phyloP scores from a whole-genome alignment of 1,140 invertebrate genomes.

The Pogonomyrmex californicus region DNA sequence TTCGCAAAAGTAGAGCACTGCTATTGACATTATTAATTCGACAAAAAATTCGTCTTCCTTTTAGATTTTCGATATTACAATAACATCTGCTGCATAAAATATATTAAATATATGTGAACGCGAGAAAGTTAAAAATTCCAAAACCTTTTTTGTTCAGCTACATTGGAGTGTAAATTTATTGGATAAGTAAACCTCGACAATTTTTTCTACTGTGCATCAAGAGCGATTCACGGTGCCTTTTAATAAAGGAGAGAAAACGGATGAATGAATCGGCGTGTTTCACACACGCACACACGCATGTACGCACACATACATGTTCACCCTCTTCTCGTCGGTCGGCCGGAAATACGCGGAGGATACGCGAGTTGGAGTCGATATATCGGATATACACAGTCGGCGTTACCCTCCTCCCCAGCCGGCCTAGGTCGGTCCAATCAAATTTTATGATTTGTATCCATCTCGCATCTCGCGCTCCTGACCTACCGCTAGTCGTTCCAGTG shows the following conservation, averaged over 20 bases:
- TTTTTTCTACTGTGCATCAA: conserved; percentile 47
- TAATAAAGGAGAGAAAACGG: conserved; percentile 62
- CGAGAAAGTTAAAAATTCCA: not conserved
- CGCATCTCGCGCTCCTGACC: conserved; percentile 81
- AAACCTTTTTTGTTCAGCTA: not conserved
- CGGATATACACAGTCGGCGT: conserved; percentile 74
- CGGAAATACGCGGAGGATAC: conserved; percentile 81
- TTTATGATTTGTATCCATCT: conserved; percentile 85
- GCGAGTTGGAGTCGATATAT: conserved; percentile 81
- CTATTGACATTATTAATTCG: not conserved
- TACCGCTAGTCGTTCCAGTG: conserved; percentile 78
- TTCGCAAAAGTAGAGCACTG: no score
- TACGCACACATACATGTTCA: conserved; percentile 62
- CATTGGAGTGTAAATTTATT: conserved; percentile 9
- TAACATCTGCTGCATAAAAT: not conserved
- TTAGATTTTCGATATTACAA: not conserved
- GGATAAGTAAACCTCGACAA: conserved; percentile 30
- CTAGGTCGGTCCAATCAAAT: conserved; percentile 84
- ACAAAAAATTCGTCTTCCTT: not conserved
- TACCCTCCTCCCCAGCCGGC: conserved; percentile 64
- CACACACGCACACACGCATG: not conserved
- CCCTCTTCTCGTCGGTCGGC: conserved; percentile 71
- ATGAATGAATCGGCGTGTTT: conserved; percentile 78
- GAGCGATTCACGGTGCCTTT: conserved; percentile 55
- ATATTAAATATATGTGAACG: not conserved